Base-by-base conservation (phyloP, 1,140 invertebrate species). In the Zaprionus ghesquierei region DNA sequence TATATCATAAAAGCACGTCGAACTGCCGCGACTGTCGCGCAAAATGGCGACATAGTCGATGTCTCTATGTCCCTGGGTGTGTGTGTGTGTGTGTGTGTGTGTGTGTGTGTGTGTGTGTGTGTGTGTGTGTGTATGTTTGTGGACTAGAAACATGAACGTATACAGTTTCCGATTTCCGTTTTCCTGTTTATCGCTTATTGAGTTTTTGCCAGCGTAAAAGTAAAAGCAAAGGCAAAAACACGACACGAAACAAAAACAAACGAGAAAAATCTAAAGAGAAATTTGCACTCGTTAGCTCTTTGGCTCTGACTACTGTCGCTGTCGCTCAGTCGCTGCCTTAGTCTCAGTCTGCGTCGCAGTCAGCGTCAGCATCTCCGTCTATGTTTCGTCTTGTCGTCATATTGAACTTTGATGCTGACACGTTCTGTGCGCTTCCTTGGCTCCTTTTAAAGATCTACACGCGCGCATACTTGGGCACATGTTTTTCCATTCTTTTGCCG, bases 181-280 rank as follows among this genome's bases (percentile, higher is more conserved):
- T 87, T 89, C 84, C 84, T 87, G 84, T 87, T 87, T 87, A 87
- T 89, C 84, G 84, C 79, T 87, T 87, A 87, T 87, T 87, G 84
- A 87, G 84, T 89, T 84, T 82, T 77, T 76, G 60, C 73, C 54
- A 65, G n/a, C 76, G 65, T 84, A 86, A 87, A 86, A 86, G 82
- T 89, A 89, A 87, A 89, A 87, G 84, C 79, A 80, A 50, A 49
- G 8, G 66, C 72, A 53, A 60, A 20, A 33, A 25, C 33, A 61
- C 41, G 41, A 74, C 50, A 50, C 23, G 15, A 38, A 29, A 69
- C 41, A 69, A 65, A 69, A 68, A 27, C 61, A 23, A 65, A 71
- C n/a, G 54, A n/a, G n/a, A 8, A 35, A 75, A 74, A 68, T 73
- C 66, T 68, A 69, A 71, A 76, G 79, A 82, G 76, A 87, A 84